Percentiles rank a stretch among this genome's conserved stretches.
Evolutionary conservation across 2,113 vertebrate species (phyloP).

Genomic region (Carollia perspicillata): DNA sequence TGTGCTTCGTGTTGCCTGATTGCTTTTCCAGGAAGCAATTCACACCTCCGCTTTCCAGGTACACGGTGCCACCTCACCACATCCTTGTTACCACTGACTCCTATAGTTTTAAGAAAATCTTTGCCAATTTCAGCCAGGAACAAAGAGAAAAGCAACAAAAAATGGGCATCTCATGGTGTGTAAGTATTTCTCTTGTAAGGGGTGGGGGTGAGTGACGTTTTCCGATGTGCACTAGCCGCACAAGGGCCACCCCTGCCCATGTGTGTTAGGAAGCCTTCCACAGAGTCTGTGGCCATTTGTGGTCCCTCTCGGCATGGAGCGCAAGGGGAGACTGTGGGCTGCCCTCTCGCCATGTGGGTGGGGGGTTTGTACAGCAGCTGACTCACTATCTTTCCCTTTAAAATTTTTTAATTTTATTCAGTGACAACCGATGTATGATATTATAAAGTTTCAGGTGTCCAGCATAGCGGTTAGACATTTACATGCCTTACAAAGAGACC

Average conservation of each 20-base stretch:
- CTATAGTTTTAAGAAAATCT: neutral
- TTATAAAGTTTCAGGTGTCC: neutral
- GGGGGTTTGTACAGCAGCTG: neutral
- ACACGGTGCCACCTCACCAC: neutral
- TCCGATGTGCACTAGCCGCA: neutral
- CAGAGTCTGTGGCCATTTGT: neutral
- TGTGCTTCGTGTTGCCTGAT: neutral
- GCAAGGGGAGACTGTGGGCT: neutral
- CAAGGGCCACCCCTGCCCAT: neutral
- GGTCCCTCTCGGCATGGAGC: neutral
- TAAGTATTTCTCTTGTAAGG: neutral
- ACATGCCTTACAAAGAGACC: neutral
- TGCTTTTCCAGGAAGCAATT: constrained; percentile 18
- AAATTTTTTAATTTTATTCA: neutral
- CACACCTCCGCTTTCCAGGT: neutral
- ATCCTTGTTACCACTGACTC: neutral
- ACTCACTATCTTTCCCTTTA: neutral
- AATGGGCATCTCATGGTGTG: neutral
- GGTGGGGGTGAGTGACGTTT: neutral
- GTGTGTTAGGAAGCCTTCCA: neutral
- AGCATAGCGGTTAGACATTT: neutral
- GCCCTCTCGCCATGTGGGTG: neutral
- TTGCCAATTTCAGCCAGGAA: neutral
- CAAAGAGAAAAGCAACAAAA: neutral
- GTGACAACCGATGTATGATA: neutral